Evolutionary conservation across 2,797 vertebrate species (phyloP).

Genomic region (Tapera naevia): DNA sequence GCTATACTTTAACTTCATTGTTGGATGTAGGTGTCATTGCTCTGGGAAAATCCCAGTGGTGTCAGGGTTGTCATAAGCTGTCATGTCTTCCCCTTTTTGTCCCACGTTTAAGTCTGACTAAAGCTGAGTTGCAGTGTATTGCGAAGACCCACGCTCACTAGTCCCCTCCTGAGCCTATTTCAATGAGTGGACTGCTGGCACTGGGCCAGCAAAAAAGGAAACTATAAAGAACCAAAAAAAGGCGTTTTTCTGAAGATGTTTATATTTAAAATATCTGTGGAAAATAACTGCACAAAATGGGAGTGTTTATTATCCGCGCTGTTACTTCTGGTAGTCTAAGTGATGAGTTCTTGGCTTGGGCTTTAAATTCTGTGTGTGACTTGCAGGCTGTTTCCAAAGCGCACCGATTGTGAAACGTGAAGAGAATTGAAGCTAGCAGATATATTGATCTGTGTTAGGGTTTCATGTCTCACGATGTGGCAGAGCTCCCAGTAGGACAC

Average conservation of each 20-base stretch:
- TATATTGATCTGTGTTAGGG: rapidly evolving
- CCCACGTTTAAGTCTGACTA: rapidly evolving
- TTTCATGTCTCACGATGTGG: rapidly evolving
- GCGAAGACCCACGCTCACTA: rapidly evolving
- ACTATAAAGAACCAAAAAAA: not conserved
- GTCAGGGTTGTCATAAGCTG: not conserved
- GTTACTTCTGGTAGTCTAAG: not conserved
- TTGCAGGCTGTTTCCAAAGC: not conserved
- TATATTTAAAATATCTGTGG: not conserved
- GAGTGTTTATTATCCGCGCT: not conserved
- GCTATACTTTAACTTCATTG: not conserved
- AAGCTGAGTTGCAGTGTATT: not conserved
- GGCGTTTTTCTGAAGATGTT: not conserved
- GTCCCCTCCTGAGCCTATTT: not conserved
- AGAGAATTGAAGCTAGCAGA: not conserved
- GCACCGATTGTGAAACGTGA: not conserved
- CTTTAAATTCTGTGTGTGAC: not conserved
- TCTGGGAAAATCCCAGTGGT: not conserved
- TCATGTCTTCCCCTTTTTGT: not conserved
- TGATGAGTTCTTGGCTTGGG: not conserved
- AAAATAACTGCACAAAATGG: not conserved
- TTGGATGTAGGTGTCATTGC: not conserved
- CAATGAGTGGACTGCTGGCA: not conserved
- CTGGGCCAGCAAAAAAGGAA: not conserved
- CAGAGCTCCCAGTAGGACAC: not conserved